Base-by-base conservation (phyloP, 2,113 vertebrate species). In the Bubo blakistoni region DNA sequence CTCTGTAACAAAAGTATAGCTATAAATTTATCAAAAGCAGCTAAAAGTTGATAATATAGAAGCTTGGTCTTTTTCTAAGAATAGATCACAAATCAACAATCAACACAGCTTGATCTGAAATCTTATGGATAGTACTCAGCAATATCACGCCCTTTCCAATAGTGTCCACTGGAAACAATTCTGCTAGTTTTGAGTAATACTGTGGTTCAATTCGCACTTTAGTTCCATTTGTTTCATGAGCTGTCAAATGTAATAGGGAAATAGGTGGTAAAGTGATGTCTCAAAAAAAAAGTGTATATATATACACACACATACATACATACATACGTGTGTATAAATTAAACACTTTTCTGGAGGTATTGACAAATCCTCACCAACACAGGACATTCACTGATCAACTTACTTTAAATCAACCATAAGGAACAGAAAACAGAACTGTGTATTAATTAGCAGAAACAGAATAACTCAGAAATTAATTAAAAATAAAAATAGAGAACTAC, bases 111-210 rank as follows among this genome's bases (percentile, higher is more conserved):
- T 76, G 26, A 79, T 21, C 26, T 74, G 52, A 54, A 74, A 71
- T 66, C 10, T 16, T 34, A 62, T 3, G 16, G 13, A 62, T 15
- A 59, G 4, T 20, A 55, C 7, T 61, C 16, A 36, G 25, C 1
- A 5, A 34, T 78, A 78, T 16, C 1, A 1, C 4, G 67, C 4
- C 2, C 3, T 79, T 88, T 52, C 34, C 21, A 38, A 0, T 6
- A 76, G 6, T 3, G 20, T 34, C 9, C 26, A 40, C 24, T 51
- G 34, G 32, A 59, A 84, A 74, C 16, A 74, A 42, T 58, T 70
- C 9, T 89, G 15, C 27, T 32, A 71, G 18, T 32, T 38, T 66
- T 66, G 25, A 70, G 19, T 51, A 65, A 80, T 49, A 11, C 4
- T 36, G 5, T 32, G 9, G 9, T 74, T 84, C 46, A 46, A 36